Conservation (phyloP, 2,113 vertebrate species). For the Hiodon alosoides region DNA sequence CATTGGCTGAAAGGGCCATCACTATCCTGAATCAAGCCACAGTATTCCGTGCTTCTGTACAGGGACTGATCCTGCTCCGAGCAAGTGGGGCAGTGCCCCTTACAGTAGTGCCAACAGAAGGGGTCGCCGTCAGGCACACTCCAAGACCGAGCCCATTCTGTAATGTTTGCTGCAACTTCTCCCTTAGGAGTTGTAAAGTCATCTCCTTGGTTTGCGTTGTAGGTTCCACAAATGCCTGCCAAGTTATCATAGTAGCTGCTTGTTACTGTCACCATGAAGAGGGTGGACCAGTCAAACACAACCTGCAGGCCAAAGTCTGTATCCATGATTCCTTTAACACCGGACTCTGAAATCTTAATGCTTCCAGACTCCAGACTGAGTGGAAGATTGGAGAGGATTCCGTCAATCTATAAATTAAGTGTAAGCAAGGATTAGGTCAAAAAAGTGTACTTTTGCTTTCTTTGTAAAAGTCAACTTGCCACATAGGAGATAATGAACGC, state of each 20-base stretch:
- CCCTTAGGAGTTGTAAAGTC: slow-evolving; percentile 36
- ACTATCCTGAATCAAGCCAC: slow-evolving; percentile 49
- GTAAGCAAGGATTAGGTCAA: not conserved
- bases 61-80: slow-evolving; percentile 33
- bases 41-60: slow-evolving; percentile 44
- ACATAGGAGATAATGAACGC: too few relatives aligned
- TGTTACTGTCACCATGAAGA: slow-evolving; percentile 50
- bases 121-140: slow-evolving; percentile 49
- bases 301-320: slow-evolving; percentile 61
- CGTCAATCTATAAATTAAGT: slow-evolving; percentile 34
- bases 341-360: slow-evolving; percentile 42
- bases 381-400: slow-evolving; percentile 37
- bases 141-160: slow-evolving; percentile 60
- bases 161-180: slow-evolving; percentile 11
- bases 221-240: slow-evolving; percentile 67
- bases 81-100: slow-evolving; percentile 55
- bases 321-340: slow-evolving; percentile 39
- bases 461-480: too few relatives aligned
- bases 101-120: slow-evolving; percentile 65
- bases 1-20: slow-evolving; percentile 60
- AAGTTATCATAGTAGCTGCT: slow-evolving; percentile 60
- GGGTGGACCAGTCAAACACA: slow-evolving; percentile 62
- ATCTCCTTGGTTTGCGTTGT: slow-evolving; percentile 47
- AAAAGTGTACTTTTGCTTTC: too few relatives aligned
- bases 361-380: slow-evolving; percentile 29